Evolutionary conservation across 2,113 vertebrate genomes (phyloP).

Genomic region (Halcyon malimbica): DNA sequence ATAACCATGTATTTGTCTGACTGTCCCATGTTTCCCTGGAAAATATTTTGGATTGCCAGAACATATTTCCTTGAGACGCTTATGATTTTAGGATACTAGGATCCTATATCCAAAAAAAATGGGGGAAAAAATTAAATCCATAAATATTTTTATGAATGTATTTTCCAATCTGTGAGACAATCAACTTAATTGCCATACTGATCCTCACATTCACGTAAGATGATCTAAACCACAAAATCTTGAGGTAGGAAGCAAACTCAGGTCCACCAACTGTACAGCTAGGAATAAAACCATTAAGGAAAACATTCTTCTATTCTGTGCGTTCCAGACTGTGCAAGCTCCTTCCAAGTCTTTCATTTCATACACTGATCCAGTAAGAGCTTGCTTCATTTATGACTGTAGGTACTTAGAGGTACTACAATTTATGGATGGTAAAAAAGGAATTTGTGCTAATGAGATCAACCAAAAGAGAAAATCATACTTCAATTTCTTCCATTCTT

Average conservation of each 20-base stretch:
- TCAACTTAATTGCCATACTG: not conserved
- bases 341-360: not conserved
- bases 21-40: not conserved
- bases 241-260: not conserved
- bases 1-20: not conserved
- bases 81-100: not conserved
- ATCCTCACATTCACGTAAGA: not conserved
- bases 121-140: not conserved
- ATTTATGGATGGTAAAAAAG: not conserved
- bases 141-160: not conserved
- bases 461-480: constrained; percentile 55
- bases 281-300: not conserved
- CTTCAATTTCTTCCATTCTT: constrained; percentile 97
- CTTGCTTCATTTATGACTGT: not conserved
- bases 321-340: not conserved
- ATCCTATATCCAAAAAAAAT: not conserved
- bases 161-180: not conserved
- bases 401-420: not conserved
- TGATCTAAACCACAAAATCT: not conserved
- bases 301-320: not conserved
- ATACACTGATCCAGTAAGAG: not conserved
- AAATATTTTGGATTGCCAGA: not conserved
- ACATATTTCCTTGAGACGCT: not conserved
- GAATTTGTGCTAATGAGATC: not conserved
- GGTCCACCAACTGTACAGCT: not conserved